Evolutionary conservation across 1,140 invertebrate species (phyloP), one percentile per base, ranked within the genome.

Genomic region (Cepaea nemoralis): DNA sequence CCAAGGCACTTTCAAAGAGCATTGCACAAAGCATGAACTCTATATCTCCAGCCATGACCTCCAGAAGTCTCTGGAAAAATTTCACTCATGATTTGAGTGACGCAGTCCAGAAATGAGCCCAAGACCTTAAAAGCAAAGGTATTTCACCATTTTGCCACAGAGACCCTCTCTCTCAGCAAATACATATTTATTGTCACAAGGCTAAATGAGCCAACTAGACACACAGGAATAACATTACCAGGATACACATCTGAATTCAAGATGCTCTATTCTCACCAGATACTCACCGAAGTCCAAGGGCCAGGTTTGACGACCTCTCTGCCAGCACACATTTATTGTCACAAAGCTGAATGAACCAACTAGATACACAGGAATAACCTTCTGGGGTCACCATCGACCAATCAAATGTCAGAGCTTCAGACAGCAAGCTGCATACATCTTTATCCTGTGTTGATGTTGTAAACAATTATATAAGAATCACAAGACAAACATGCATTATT

Each of bases 261-360:
- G n/a, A n/a, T n/a, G n/a, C n/a, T n/a, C n/a, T n/a, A n/a, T n/a
- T 55, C 19, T 5, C 19, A 55, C 50, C 19, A 55, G 50, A 45
- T 70, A 77, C 83, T 76, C 37, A 90, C 88, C 88, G 89, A 19
- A 90, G 81, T n/a, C 87, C 86, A 24, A 87, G 81, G 92, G 93
- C 50, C 87, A 91, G 89, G 92, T 93, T 70, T 89, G 92, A 80
- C 85, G 89, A 82, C 91, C 92, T 50, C 91, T 85, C 85, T 85
- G 85, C 88, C 2, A 96, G 91, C 45, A 96, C 93, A 83, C 95
- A 94, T 78, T 93, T 91, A 0, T 95, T 94, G 91, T 96, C 95
- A 89, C 94, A 95, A 70, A 94, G 94, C 93, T 94, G 94, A 1
- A 96, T 93, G 83, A 95, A 94, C 95, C 95, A 96, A 86, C 95